Evolutionary conservation across 2,113 vertebrate genomes (phyloP).

Genomic region (Pseudopipra pipra): DNA sequence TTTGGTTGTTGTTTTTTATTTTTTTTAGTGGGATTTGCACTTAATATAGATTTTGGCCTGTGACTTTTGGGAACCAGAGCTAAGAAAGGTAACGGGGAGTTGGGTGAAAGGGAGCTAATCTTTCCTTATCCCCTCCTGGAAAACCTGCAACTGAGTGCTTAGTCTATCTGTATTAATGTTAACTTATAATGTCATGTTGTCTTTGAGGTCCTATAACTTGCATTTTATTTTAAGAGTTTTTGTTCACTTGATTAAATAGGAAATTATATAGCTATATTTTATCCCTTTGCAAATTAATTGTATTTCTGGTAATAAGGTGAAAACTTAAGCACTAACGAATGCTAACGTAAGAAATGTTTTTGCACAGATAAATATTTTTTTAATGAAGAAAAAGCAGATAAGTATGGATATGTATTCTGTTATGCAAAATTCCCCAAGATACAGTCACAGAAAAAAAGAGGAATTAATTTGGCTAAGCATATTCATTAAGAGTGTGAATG

Average conservation of each 20-base stretch:
- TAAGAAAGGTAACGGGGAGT: neutral
- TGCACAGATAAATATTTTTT: neutral
- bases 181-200: neutral
- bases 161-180: neutral
- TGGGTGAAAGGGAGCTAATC: neutral
- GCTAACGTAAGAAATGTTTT: neutral
- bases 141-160: neutral
- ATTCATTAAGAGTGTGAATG: neutral
- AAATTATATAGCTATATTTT: neutral
- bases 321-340: neutral
- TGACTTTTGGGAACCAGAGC: neutral
- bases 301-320: neutral
- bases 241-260: neutral
- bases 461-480: slow-evolving; percentile 1
- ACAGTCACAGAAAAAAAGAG: neutral
- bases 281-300: neutral
- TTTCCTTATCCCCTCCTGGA: neutral
- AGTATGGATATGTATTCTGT: neutral
- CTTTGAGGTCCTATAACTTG: neutral
- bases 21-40: neutral
- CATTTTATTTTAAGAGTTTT: neutral
- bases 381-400: neutral
- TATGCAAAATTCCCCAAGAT: slow-evolving; percentile 1
- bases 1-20: neutral
- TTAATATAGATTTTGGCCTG: neutral